Base-by-base conservation (phyloP, 2,888 invertebrate species). In the Drosophila lacicola region DNA sequence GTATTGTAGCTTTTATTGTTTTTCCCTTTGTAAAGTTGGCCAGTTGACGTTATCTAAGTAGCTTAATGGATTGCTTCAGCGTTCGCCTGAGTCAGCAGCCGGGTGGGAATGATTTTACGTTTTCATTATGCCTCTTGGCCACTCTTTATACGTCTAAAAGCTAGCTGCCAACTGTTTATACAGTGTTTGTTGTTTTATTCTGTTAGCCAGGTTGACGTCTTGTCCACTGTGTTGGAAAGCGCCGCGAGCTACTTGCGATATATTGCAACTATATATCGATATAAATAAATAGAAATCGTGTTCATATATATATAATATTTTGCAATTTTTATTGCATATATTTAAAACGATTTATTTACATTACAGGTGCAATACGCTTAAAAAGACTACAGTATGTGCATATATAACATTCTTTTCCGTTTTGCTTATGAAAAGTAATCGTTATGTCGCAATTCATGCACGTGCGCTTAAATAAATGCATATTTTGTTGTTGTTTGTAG, bases 111-210 rank as follows among this genome's bases (percentile, higher is more conserved):
- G 42, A 47, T 53, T 55, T 68, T 74, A 70, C 64, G 46, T 47
- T 70, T 66, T 63, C 58, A 53, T 56, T 61, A 11, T 39, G 17
- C 46, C 39, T 51, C 25, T 39, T 50, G 49, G 50, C 36, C 60
- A 51, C 44, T 55, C 45, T 64, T 64, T 55, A 29, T 49, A 33
- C 37, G 47, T 33, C 55, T 47, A 51, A 44, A 74, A n/a, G 50
- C 47, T 63, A 50, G 55, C 56, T 82, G 77, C 78, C 87, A 78
- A 84, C 85, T 81, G 85, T 87, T 78, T 87, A 85, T 80, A 66
- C 78, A 66, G 51, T 66, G 55, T 55, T 76, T 78, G 77, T 68
- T 74, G 67, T 54, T 63, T 71, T 49, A 53, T 17, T 37, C 41
- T 53, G 36, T 39, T 57, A 45, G 50, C 66, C 62, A 60, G 51